Base-by-base conservation (phyloP, 2,888 invertebrate genomes). In the Luffia ferchaultella region DNA sequence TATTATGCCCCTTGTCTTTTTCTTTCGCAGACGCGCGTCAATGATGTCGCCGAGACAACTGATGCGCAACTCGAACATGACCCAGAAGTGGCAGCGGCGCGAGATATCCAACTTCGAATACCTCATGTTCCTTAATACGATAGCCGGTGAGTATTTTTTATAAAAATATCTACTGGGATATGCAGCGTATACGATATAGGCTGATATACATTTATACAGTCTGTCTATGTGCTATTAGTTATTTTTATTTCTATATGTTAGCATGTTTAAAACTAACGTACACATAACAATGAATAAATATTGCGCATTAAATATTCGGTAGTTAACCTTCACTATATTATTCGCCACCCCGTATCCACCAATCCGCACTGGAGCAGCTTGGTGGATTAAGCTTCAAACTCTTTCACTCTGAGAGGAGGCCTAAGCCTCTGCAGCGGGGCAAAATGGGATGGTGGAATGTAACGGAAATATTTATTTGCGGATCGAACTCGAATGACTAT, bases 61-160 rank as follows among this genome's bases (percentile, higher is more conserved):
- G 63, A 99, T 98, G 95, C 91, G 98, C 65, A 95, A 97, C 85
- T 98, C 98, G 18, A 98, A 98, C 83, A 99, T 99, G 99, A 98
- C 98, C 46, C 97, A 97, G 83, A 96, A 97, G 78, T 99, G 99
- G 99, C 98, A 98, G 77, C 88, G 98, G 18, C 87, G 99, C 45
- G 99, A 99, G 83, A 98, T 99, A 64, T 97, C 98, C 55, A 99
- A 99, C 85, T 99, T 99, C 82, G 99, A 99, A 84, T 99, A 99
- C 76, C 89, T 99, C 62, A 99, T 99, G 98, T 99, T 99, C 86
- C 90, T 99, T 59, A 99, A 99, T 77, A 99, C 99, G 16, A 98
- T 99, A 59, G 98, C 99, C 54, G 97, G 95, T 94, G 67, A 87
- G 88, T 67, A 9, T 47, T 15, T 42, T 12, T 5, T 45, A n/a